These are phyloP conservation scores for Lithophane ornitopus DNA, from an alignment of 2,888 invertebrate species.

Conservation along the genomic window DNA sequence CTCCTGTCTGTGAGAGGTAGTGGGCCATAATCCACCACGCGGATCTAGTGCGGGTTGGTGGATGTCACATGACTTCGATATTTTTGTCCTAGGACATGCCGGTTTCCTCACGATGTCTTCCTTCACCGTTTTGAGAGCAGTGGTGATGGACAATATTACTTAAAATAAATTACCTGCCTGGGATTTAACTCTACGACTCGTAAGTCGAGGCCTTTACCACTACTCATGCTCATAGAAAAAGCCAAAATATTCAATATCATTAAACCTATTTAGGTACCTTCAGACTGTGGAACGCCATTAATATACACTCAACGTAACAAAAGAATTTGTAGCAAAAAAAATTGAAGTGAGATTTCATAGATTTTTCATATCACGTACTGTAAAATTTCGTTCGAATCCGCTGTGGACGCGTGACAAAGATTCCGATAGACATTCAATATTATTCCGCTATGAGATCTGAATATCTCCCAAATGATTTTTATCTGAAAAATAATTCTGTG, in stretches of 20 bases:
- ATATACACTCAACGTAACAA: not conserved
- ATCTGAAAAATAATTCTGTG: not conserved
- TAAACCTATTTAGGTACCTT: no score
- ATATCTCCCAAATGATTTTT: slow-evolving; percentile 27
- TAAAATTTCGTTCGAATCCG: slow-evolving; percentile 41
- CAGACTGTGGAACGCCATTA: not conserved
- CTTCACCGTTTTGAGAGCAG: not conserved
- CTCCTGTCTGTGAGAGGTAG: no score
- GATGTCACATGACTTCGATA: not conserved
- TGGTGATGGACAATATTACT: no score
- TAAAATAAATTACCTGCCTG: not conserved
- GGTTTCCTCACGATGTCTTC: no score
- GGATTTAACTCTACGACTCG: not conserved
- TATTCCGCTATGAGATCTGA: slow-evolving; percentile 28
- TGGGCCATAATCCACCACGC: not conserved
- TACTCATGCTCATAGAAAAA: not conserved
- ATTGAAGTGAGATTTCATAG: slow-evolving; percentile 23
- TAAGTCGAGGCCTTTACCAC: not conserved
- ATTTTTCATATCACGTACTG: slow-evolving; percentile 57
- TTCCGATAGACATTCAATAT: slow-evolving; percentile 39
- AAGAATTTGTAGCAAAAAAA: slow-evolving; percentile 2
- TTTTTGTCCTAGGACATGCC: not conserved
- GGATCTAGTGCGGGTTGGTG: not conserved
- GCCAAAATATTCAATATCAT: not conserved
- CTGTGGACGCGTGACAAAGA: slow-evolving; percentile 44